phyloP scores from a whole-genome alignment of 2,797 vertebrate genomes.

The Characodon lateralis region DNA sequence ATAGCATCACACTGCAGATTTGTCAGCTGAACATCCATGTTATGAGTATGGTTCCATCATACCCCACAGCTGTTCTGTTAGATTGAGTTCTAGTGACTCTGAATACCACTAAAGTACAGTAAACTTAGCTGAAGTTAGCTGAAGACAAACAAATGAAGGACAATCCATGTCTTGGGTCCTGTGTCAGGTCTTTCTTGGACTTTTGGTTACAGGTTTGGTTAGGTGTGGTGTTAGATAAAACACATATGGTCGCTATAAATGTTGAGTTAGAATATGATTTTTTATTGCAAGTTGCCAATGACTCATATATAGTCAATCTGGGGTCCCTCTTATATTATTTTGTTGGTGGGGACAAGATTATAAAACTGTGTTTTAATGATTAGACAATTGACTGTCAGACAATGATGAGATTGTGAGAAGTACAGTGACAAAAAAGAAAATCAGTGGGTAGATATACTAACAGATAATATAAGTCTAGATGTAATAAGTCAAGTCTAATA shows the following conservation, averaged over 20 bases:
- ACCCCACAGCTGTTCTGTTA: no score
- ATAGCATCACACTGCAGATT: no score
- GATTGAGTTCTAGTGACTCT: background rate
- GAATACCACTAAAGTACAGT: background rate
- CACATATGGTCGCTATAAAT: conserved; percentile 32
- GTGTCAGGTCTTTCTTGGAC: no score
- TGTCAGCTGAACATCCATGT: no score
- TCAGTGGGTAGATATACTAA: conserved; percentile 19
- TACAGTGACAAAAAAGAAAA: conserved; percentile 24
- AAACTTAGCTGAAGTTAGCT: no score
- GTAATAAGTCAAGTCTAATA: conserved; percentile 11
- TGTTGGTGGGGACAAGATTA: conserved; percentile 48
- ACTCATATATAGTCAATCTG: conserved; percentile 58
- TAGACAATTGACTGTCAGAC: conserved; percentile 44
- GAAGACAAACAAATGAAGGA: no score
- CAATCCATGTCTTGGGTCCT: no score
- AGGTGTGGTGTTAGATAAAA: background rate
- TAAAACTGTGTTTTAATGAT: conserved; percentile 49
- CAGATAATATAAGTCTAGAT: conserved; percentile 27
- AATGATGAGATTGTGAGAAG: conserved; percentile 23
- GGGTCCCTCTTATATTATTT: conserved; percentile 50
- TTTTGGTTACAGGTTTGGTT: background rate
- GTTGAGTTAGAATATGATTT: conserved; percentile 18
- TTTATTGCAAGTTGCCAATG: conserved; percentile 23
- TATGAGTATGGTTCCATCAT: no score